Conservation (phyloP, 2,888 invertebrate species). For the Catonia carolina region DNA sequence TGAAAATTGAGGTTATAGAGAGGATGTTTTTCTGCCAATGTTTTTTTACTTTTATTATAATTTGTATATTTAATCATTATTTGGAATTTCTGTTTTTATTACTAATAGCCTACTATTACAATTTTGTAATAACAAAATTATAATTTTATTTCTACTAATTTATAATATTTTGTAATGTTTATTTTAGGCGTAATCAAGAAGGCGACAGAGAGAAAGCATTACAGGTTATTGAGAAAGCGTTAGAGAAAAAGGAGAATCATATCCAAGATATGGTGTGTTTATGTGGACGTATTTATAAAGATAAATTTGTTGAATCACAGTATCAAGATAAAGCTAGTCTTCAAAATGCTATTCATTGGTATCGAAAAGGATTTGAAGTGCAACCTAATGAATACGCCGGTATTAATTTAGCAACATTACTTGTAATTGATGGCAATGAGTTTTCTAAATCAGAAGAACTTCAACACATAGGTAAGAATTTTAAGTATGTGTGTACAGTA, state of each 20-base stretch:
- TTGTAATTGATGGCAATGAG: constrained; percentile 94
- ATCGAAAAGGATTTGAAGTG: constrained; percentile 93
- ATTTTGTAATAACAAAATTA: too few species aligned
- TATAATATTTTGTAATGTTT: constrained; percentile 22
- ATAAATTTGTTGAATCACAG: constrained; percentile 93
- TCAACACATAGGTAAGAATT: constrained; percentile 69
- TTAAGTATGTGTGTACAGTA: too few species aligned
- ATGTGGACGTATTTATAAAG: constrained; percentile 95
- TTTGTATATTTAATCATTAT: too few species aligned
- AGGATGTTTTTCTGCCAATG: too few species aligned
- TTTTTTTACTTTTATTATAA: too few species aligned
- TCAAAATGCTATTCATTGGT: constrained; percentile 93
- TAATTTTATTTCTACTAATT: too few species aligned
- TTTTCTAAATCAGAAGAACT: constrained; percentile 86
- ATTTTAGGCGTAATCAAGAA: constrained; percentile 72
- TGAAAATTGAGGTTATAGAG: too few species aligned
- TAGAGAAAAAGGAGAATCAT: constrained; percentile 88
- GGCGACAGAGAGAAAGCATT: constrained; percentile 94
- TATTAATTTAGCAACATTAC: constrained; percentile 92
- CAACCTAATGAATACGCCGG: constrained; percentile 99
- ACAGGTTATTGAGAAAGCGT: constrained; percentile 80
- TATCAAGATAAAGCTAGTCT: constrained; percentile 83
- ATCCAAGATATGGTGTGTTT: constrained; percentile 97
- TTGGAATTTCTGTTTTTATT: too few species aligned
- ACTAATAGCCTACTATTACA: too few species aligned